Percentiles rank a stretch among this genome's conserved stretches.
These are phyloP conservation scores for Arrhamphus sclerolepis DNA, from an alignment of 2,797 vertebrate species.

Conservation along the genomic window DNA sequence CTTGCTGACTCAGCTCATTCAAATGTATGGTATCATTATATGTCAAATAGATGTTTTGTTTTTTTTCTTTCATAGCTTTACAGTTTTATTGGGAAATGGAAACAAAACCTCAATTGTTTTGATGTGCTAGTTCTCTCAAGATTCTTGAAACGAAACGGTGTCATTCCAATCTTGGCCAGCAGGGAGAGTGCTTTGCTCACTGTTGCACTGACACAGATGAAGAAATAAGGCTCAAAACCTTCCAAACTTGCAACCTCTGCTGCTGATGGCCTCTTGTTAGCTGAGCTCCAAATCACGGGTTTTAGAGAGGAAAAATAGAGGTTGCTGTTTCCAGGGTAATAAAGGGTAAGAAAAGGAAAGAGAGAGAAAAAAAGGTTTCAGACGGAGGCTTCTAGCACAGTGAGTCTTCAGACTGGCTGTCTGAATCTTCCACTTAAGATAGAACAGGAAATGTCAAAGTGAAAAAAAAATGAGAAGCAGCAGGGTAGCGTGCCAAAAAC, in stretches of 20 bases:
- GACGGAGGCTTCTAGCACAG: conserved; percentile 1
- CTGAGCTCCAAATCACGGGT: conserved; percentile 44
- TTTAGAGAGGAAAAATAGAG: conserved; percentile 30
- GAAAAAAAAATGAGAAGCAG: conserved; percentile 70
- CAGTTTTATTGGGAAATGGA: too few relatives aligned
- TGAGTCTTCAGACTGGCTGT: conserved; percentile 21
- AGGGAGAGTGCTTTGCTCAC: conserved; percentile 43
- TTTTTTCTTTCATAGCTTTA: too few relatives aligned
- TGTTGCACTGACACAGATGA: not conserved
- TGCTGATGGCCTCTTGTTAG: conserved; percentile 16
- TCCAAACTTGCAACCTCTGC: conserved; percentile 6
- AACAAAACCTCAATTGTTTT: not conserved
- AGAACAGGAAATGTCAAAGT: conserved; percentile 75
- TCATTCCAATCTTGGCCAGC: conserved; percentile 44
- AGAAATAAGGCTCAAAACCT: conserved; percentile 6
- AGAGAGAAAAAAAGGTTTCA: not conserved
- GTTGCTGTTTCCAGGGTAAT: conserved; percentile 8
- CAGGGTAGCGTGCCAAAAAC: conserved; percentile 64
- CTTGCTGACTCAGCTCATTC: not conserved
- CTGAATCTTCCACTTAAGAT: conserved; percentile 34
- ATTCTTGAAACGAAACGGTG: not conserved
- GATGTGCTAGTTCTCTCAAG: not conserved
- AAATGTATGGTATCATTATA: too few relatives aligned
- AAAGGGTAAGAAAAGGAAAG: not conserved
- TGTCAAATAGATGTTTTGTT: too few relatives aligned